Conservation (phyloP, 1,140 invertebrate genomes). For the Melipona quadrifasciata region DNA sequence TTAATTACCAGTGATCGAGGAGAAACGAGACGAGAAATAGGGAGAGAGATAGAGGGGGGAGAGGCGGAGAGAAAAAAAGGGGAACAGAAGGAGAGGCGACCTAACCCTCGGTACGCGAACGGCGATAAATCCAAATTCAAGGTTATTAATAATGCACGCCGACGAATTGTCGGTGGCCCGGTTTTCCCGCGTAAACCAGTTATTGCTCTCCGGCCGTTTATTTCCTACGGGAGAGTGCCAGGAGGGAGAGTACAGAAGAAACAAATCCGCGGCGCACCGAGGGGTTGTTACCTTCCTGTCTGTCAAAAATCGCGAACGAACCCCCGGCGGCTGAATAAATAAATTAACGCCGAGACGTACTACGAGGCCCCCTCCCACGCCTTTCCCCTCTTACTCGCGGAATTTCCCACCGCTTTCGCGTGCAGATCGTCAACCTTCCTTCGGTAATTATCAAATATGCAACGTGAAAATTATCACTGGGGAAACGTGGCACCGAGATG, state of each 20-base stretch:
- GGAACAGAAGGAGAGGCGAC: background rate
- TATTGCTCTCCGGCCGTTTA: slow-evolving; percentile 53
- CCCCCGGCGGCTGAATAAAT: slow-evolving; percentile 51
- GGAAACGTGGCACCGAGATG: no score
- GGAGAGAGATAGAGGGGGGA: no score
- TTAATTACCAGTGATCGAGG: slow-evolving; percentile 10
- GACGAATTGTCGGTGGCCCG: slow-evolving; percentile 59
- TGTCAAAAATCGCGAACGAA: slow-evolving; percentile 57
- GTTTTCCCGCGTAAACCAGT: slow-evolving; percentile 54
- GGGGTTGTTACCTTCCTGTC: slow-evolving; percentile 34
- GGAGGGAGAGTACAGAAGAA: background rate
- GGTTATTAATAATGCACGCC: slow-evolving; percentile 58
- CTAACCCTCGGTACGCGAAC: background rate
- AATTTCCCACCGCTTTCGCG: background rate
- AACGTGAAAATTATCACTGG: background rate
- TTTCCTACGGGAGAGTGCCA: slow-evolving; percentile 60
- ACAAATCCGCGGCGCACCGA: slow-evolving; percentile 34
- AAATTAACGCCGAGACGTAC: slow-evolving; percentile 51
- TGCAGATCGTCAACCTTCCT: background rate
- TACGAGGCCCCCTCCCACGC: no score
- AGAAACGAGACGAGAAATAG: background rate
- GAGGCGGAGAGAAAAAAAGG: background rate
- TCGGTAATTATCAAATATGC: background rate
- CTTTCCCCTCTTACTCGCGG: background rate
- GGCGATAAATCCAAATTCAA: slow-evolving; percentile 58